phyloP scores from a whole-genome alignment of 2,888 invertebrate genomes.

The Anticlea derivata region DNA sequence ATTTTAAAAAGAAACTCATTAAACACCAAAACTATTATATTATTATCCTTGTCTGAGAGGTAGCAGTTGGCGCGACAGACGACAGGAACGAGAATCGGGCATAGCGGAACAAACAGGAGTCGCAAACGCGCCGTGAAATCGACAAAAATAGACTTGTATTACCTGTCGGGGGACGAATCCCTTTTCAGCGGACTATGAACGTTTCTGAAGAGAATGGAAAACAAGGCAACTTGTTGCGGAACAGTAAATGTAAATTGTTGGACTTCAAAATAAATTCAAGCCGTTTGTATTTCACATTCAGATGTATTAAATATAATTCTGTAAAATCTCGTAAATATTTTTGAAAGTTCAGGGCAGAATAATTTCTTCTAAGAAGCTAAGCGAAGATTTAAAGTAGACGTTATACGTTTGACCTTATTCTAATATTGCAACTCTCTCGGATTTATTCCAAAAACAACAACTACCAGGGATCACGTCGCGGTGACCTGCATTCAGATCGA shows the following conservation, averaged over 20 bases:
- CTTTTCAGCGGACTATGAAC: not conserved
- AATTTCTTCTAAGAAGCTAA: too few relatives aligned
- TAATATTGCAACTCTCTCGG: not conserved
- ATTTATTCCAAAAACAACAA: not conserved
- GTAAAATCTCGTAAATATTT: too few relatives aligned
- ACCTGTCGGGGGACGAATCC: conserved; percentile 5
- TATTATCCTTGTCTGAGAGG: not conserved
- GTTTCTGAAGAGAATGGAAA: not conserved
- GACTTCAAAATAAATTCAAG: not conserved
- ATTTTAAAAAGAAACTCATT: not conserved
- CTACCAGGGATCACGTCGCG: not conserved
- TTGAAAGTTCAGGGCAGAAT: too few relatives aligned
- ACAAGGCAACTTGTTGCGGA: not conserved
- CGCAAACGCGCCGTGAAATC: conserved; percentile 56
- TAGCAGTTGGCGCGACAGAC: not conserved
- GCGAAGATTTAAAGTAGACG: too few relatives aligned
- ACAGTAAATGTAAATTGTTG: not conserved
- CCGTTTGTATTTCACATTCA: too few relatives aligned
- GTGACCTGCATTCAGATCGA: conserved; percentile 16
- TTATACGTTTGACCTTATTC: not conserved
- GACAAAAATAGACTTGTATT: conserved; percentile 39
- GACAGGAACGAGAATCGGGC: not conserved
- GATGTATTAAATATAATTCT: too few relatives aligned
- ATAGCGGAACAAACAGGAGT: conserved; percentile 43
- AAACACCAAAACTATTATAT: too few relatives aligned